These are phyloP conservation scores for Doryteuthis pealeii DNA, from an alignment of 1,140 invertebrate species.

Conservation along the genomic window DNA sequence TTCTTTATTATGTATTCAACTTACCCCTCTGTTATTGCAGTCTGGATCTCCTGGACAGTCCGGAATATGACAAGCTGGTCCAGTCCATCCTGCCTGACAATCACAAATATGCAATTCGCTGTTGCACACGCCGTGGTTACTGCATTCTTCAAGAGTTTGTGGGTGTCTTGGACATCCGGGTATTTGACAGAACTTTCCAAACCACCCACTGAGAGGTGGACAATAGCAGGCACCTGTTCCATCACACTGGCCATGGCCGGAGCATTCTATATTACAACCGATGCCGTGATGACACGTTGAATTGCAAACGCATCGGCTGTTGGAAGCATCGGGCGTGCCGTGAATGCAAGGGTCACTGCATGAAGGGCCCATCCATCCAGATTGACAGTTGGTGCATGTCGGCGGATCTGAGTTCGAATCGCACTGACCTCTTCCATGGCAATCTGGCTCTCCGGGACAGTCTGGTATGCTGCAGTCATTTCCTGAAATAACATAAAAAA, in stretches of 20 bases:
- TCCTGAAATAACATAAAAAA: conserved; percentile 20
- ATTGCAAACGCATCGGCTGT: conserved; percentile 39
- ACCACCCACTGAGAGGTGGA: conserved; percentile 42
- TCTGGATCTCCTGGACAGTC: conserved; percentile 48
- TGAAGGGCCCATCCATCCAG: conserved; percentile 40
- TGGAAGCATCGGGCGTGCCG: conserved; percentile 30
- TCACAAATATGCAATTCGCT: conserved; percentile 33
- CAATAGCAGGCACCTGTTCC: conserved; percentile 36
- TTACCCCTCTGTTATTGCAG: conserved; percentile 35
- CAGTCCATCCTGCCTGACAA: conserved; percentile 44
- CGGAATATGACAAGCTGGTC: conserved; percentile 43
- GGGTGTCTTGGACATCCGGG: conserved; percentile 45
- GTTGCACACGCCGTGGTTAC: conserved; percentile 45
- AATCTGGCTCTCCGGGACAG: conserved; percentile 45
- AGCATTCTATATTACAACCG: conserved; percentile 47
- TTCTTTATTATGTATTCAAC: no score
- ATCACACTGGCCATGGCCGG: conserved; percentile 38
- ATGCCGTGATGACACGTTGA: conserved; percentile 43
- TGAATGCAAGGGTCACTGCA: conserved; percentile 42
- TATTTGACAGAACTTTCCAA: conserved; percentile 38
- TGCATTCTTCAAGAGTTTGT: conserved; percentile 36
- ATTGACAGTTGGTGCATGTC: conserved; percentile 38
- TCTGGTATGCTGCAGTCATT: conserved; percentile 36
- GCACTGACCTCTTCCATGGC: conserved; percentile 37
- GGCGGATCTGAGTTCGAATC: conserved; percentile 37